These are phyloP conservation scores for Lepus townsendii DNA, from an alignment of 2,797 vertebrate genomes.

Conservation along the genomic window DNA sequence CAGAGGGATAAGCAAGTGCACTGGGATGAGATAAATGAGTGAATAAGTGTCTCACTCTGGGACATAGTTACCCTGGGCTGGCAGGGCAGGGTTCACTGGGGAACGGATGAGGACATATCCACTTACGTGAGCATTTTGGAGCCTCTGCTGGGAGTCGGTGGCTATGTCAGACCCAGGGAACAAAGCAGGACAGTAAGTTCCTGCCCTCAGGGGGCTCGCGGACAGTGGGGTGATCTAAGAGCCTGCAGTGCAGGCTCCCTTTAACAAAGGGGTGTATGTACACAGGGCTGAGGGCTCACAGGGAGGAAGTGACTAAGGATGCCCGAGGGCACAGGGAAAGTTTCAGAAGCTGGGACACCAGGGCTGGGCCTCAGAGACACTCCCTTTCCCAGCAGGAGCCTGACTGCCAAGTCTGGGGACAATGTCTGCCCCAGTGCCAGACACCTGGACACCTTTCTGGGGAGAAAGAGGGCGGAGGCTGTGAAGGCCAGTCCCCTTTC, in stretches of 20 bases:
- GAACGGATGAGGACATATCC: neutral
- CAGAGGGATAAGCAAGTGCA: neutral
- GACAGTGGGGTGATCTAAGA: neutral
- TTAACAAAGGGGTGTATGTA: slow-evolving; percentile 37
- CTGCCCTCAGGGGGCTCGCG: slow-evolving; percentile 65
- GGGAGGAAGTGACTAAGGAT: slow-evolving; percentile 81
- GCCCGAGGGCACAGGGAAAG: slow-evolving; percentile 68
- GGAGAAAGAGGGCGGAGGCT: neutral
- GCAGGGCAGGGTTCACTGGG: neutral
- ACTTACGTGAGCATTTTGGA: neutral
- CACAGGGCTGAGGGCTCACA: neutral
- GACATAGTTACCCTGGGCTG: neutral
- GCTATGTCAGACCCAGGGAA: neutral
- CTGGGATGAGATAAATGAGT: neutral
- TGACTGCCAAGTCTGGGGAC: slow-evolving; percentile 73
- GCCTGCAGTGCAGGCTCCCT: neutral
- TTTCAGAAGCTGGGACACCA: slow-evolving; percentile 66
- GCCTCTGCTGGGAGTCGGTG: neutral
- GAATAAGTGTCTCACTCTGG: neutral
- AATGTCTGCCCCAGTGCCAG: neutral
- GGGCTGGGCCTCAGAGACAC: slow-evolving; percentile 72
- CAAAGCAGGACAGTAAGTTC: slow-evolving; percentile 34
- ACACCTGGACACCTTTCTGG: neutral
- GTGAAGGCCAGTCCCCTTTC: neutral
- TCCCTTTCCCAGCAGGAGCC: slow-evolving; percentile 78